Conservation (phyloP, 2,797 vertebrate species). For the Lophotriccus pileatus region DNA sequence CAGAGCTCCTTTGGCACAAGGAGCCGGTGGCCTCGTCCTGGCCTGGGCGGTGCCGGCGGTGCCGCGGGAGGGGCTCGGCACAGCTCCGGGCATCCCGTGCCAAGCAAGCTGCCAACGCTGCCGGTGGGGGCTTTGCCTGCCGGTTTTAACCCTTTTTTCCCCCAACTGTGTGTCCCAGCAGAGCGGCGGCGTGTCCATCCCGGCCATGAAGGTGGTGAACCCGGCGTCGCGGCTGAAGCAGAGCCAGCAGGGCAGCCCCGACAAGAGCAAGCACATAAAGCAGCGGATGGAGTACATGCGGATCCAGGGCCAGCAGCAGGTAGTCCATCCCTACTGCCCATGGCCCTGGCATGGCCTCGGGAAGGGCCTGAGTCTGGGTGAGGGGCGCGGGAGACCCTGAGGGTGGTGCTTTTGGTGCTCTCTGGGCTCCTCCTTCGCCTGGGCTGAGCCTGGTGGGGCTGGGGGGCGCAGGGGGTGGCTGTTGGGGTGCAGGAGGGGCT, state of each 20-base stretch:
- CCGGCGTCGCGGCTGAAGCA: slow-evolving; percentile 90
- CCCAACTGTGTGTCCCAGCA: slow-evolving; percentile 33
- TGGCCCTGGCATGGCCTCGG: not conserved
- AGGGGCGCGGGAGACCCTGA: not conserved
- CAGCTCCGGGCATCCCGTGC: not conserved
- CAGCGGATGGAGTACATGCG: slow-evolving; percentile 91
- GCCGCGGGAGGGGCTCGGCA: rapidly evolving
- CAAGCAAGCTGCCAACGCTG: not conserved
- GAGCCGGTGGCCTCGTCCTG: rapidly evolving
- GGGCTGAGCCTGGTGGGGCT: not conserved
- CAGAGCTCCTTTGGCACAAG: not conserved
- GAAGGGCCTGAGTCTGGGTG: rapidly evolving
- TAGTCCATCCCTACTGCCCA: slow-evolving; percentile 80
- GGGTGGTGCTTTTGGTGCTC: not conserved
- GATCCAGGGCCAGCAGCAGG: slow-evolving; percentile 94
- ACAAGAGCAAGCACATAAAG: slow-evolving; percentile 90
- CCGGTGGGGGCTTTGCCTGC: rapidly evolving
- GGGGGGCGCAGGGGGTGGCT: not conserved
- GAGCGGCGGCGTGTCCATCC: slow-evolving; percentile 81
- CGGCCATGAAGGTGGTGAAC: slow-evolving; percentile 82
- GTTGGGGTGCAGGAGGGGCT: not conserved
- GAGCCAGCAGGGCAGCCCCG: slow-evolving; percentile 88
- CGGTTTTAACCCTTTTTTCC: not conserved
- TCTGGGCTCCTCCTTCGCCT: rapidly evolving
- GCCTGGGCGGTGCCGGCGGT: rapidly evolving